Conservation (phyloP, 1,140 invertebrate species). For the Bombyx mori region DNA sequence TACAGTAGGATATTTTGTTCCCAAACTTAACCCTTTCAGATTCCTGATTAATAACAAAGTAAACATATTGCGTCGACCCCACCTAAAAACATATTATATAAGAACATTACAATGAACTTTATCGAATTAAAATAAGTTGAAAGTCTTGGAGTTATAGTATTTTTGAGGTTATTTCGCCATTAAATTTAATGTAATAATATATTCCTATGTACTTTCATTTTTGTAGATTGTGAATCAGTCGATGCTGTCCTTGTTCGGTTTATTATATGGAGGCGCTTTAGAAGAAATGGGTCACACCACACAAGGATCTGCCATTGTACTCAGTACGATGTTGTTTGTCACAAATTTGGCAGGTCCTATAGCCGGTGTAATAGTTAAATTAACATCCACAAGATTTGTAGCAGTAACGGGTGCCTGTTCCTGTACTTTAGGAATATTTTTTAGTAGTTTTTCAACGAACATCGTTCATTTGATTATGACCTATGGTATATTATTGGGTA, state of each 20-base stretch:
- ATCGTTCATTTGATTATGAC: slow-evolving; percentile 76
- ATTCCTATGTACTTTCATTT: not conserved
- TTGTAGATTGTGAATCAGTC: slow-evolving; percentile 81
- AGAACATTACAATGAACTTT: too few species aligned
- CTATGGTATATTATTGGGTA: slow-evolving; percentile 79
- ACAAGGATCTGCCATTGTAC: slow-evolving; percentile 77
- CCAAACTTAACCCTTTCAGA: too few species aligned
- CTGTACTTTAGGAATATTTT: slow-evolving; percentile 74
- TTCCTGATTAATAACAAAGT: too few species aligned
- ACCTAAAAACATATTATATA: too few species aligned
- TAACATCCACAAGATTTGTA: slow-evolving; percentile 75
- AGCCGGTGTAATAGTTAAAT: slow-evolving; percentile 76
- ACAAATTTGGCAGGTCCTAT: slow-evolving; percentile 80
- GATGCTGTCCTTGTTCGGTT: slow-evolving; percentile 79
- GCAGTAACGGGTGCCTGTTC: slow-evolving; percentile 74
- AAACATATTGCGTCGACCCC: too few species aligned
- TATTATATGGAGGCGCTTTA: slow-evolving; percentile 78
- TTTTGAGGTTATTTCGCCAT: too few species aligned
- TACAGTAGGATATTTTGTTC: too few species aligned
- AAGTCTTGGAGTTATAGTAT: too few species aligned
- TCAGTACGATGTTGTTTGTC: slow-evolving; percentile 77
- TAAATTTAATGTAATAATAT: too few species aligned
- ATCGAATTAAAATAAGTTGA: too few species aligned
- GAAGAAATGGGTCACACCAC: slow-evolving; percentile 75
- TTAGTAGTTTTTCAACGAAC: slow-evolving; percentile 75